Conservation (phyloP, 2,797 vertebrate genomes). For the Eulemur coronatus region DNA sequence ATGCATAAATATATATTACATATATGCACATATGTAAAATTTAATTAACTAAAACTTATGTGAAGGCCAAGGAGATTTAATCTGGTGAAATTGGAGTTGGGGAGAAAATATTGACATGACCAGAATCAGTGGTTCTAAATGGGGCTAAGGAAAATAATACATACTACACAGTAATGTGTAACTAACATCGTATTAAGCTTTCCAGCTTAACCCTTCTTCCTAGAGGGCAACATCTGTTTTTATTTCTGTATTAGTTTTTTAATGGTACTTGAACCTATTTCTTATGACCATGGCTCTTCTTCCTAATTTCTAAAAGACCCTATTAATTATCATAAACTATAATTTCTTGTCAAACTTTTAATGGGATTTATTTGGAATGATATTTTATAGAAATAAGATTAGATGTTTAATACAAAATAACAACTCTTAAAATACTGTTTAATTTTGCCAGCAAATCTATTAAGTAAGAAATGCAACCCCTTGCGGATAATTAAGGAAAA, state of each 20-base stretch:
- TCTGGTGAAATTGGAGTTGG: background rate
- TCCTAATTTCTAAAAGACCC: background rate
- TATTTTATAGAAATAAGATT: background rate
- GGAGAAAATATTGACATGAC: background rate
- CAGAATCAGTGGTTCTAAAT: background rate
- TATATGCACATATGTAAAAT: background rate
- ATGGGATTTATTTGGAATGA: background rate
- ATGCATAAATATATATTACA: no score
- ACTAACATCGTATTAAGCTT: background rate
- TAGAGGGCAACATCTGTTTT: background rate
- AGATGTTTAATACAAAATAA: background rate
- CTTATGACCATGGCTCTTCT: background rate
- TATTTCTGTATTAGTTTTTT: background rate
- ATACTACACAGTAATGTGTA: background rate
- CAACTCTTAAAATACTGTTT: background rate
- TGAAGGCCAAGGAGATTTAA: background rate
- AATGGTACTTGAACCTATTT: background rate
- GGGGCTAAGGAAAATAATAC: background rate
- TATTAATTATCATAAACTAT: background rate
- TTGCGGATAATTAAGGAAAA: background rate
- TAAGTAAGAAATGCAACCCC: background rate
- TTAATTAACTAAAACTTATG: background rate
- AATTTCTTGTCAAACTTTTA: background rate
- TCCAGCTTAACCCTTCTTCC: background rate
- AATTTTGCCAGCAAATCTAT: background rate